A percentile compares a stretch with the other conserved stretches of the same genome.
These are phyloP conservation scores for Parazoanthus darwini DNA, from an alignment of 92 coral and sea anemone species.

Conservation along the genomic window DNA sequence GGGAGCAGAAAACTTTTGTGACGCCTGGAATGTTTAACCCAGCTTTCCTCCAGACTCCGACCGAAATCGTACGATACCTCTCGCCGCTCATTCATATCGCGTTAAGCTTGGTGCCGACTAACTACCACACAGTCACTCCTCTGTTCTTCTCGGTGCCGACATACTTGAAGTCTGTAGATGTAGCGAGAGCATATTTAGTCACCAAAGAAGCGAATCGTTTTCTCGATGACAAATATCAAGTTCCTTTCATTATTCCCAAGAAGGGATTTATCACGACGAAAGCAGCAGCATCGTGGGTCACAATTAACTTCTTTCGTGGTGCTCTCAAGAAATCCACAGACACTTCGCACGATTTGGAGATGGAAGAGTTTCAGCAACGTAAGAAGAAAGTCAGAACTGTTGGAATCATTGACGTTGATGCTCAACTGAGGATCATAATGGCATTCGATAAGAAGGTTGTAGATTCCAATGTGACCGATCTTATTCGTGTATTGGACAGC, in stretches of 20 bases:
- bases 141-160: constrained; percentile 18
- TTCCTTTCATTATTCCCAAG: constrained; percentile 21
- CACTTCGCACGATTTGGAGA: too few relatives aligned
- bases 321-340: constrained; percentile 7
- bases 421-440: not conserved
- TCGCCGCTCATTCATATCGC: constrained; percentile 24
- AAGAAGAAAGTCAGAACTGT: constrained; percentile 9
- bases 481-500: constrained; percentile 13
- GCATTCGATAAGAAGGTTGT: constrained; percentile 21
- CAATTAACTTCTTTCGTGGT: constrained; percentile 31
- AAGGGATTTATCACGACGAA: not conserved
- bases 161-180: constrained; percentile 7
- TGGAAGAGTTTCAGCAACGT: not conserved
- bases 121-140: not conserved
- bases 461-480: constrained; percentile 27
- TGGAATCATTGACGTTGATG: constrained; percentile 23
- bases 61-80: constrained; percentile 22
- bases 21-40: constrained; percentile 23
- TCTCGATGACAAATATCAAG: constrained; percentile 31
- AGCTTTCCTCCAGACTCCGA: constrained; percentile 6
- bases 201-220: constrained; percentile 1
- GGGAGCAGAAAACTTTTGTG: not conserved
- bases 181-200: constrained; percentile 7
- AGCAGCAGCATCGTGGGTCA: constrained; percentile 30
- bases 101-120: constrained; percentile 9